Conservation (phyloP, 1,140 invertebrate genomes). For the Drosophila eugracilis region DNA sequence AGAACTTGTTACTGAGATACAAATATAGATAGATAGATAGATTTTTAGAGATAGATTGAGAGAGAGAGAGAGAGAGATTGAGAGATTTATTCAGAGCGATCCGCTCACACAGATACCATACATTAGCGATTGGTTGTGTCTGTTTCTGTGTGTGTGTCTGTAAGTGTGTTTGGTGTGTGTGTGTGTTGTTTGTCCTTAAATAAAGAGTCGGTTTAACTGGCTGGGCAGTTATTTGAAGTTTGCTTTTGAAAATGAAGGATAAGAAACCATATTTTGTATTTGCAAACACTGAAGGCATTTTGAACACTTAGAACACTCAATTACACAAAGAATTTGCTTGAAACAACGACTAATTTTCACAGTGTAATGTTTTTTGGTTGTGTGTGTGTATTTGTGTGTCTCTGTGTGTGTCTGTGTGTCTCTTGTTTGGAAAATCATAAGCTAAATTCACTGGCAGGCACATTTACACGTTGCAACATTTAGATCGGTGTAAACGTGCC, state of each 20-base stretch:
- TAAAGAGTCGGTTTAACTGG: constrained; percentile 37
- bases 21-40: constrained; percentile 26
- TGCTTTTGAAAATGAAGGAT: constrained; percentile 59
- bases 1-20: constrained; percentile 41
- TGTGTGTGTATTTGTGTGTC: constrained; percentile 41
- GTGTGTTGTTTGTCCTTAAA: constrained; percentile 47
- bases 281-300: constrained; percentile 82
- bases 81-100: constrained; percentile 33
- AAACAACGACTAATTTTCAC: constrained; percentile 78
- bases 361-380: constrained; percentile 48
- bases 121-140: constrained; percentile 53
- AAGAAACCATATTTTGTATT: constrained; percentile 72
- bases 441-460: constrained; percentile 66
- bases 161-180: constrained; percentile 31
- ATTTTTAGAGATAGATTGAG: constrained; percentile 4
- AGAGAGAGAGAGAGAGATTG: constrained; percentile 27
- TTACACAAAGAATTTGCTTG: constrained; percentile 79
- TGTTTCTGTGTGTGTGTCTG: constrained; percentile 30
- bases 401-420: constrained; percentile 12
- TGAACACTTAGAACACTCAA: constrained; percentile 80
- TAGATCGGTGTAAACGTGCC: constrained; percentile 56
- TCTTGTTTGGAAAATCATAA: constrained; percentile 49
- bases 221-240: constrained; percentile 53
- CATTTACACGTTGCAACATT: constrained; percentile 66
- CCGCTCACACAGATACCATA: constrained; percentile 69